Evolutionary conservation across 2,113 vertebrate genomes (phyloP).

Genomic region (Stegostoma tigrinum): DNA sequence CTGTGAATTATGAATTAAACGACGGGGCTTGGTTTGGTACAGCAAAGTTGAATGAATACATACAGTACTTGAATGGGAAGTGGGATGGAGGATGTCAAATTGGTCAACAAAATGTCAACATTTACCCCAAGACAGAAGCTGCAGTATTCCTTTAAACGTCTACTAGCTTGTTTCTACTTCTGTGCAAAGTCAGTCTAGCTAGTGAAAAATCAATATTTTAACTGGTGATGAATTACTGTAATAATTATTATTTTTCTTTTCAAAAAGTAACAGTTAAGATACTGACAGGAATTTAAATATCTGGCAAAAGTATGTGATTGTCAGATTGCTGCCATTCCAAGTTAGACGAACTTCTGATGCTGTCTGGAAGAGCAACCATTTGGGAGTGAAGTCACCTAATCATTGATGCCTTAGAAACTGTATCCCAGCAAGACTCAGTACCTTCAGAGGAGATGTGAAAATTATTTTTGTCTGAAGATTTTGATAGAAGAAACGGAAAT

Average conservation of each 20-base stretch:
- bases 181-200: not conserved
- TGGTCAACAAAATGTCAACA: not conserved
- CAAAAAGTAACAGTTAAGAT: not conserved
- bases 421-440: not conserved
- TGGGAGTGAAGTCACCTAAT: not conserved
- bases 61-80: not conserved
- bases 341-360: constrained; percentile 19
- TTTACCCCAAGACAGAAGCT: not conserved
- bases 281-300: not conserved
- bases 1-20: not conserved
- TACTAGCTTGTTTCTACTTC: not conserved
- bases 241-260: constrained; percentile 49
- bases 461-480: not conserved
- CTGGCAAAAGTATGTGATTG: not conserved
- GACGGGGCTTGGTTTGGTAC: not conserved
- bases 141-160: not conserved
- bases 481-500: not conserved
- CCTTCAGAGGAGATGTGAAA: not conserved
- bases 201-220: not conserved
- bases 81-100: not conserved
- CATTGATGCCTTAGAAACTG: not conserved
- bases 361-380: not conserved
- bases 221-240: not conserved
- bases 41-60: not conserved
- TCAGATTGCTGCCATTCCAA: constrained; percentile 41